Conservation (phyloP, 2,888 invertebrate genomes). For the Dioctria linearis region DNA sequence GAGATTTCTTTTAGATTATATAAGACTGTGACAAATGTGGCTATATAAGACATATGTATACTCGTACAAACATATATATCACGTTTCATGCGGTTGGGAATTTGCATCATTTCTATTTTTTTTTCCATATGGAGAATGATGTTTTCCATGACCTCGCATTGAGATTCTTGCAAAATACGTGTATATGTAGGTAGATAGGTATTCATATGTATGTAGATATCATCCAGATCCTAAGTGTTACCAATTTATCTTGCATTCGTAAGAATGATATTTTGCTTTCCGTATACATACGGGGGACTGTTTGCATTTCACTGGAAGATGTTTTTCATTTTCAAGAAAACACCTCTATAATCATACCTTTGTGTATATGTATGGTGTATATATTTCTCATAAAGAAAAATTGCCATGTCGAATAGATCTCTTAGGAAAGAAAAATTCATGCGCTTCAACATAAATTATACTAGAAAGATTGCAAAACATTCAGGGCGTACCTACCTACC, state of each 20-base stretch:
- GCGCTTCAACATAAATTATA: too few relatives aligned
- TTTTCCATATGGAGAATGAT: not conserved
- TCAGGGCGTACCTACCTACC: too few relatives aligned
- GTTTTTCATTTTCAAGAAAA: not conserved
- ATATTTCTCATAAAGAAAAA: not conserved
- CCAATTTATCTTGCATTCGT: not conserved
- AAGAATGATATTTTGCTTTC: not conserved
- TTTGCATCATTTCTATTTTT: slow-evolving; percentile 16
- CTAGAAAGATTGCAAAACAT: too few relatives aligned
- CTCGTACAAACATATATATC: not conserved
- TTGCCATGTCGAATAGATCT: not conserved
- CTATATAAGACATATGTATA: not conserved
- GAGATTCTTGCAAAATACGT: not conserved
- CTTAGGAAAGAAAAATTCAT: not conserved
- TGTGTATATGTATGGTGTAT: not conserved
- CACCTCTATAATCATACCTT: not conserved
- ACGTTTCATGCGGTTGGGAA: not conserved
- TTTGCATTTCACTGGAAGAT: not conserved
- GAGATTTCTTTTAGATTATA: slow-evolving; percentile 50
- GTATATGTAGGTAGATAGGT: not conserved
- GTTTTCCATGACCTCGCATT: not conserved
- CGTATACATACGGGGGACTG: not conserved
- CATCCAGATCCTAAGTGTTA: not conserved
- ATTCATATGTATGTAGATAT: not conserved
- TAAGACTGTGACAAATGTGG: slow-evolving; percentile 42